phyloP scores from a whole-genome alignment of 23 tunicate genomes.

The Trididemnum miniatum region DNA sequence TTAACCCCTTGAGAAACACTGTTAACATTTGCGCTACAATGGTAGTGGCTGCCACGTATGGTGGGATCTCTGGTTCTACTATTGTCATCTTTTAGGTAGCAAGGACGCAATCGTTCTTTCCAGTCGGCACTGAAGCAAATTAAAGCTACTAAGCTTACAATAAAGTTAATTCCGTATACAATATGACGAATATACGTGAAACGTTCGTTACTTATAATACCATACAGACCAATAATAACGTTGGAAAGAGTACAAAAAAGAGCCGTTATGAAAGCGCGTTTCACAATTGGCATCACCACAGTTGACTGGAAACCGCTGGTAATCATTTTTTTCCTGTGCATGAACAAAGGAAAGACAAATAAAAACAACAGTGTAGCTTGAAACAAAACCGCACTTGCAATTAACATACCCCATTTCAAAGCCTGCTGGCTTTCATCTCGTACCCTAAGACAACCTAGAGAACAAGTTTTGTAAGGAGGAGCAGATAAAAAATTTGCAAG shows the following conservation, averaged over 20 bases:
- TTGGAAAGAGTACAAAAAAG: slow-evolving; percentile 28
- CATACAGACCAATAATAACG: slow-evolving; percentile 6
- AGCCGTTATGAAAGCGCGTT: slow-evolving; percentile 39
- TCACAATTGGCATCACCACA: slow-evolving; percentile 35
- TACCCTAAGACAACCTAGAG: slow-evolving; percentile 25
- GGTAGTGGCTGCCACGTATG: neutral
- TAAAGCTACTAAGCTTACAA: slow-evolving; percentile 29
- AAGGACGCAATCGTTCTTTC: slow-evolving; percentile 34
- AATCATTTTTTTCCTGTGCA: slow-evolving; percentile 24
- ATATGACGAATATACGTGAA: slow-evolving; percentile 31
- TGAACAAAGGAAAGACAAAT: slow-evolving; percentile 36
- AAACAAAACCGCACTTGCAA: slow-evolving; percentile 12
- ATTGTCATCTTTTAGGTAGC: neutral
- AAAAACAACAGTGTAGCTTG: slow-evolving; percentile 37
- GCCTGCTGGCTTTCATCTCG: neutral
- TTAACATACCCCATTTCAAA: slow-evolving; percentile 45
- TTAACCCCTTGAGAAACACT: neutral
- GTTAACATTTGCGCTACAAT: neutral
- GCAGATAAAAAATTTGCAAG: slow-evolving; percentile 14
- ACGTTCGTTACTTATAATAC: slow-evolving; percentile 13
- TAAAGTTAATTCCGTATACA: slow-evolving; percentile 35
- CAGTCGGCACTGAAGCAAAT: slow-evolving; percentile 45
- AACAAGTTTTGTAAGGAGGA: slow-evolving; percentile 16
- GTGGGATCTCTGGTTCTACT: neutral
- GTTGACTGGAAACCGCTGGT: slow-evolving; percentile 30